Evolutionary conservation across 1,140 invertebrate species (phyloP).

Genomic region (Oscheius sp.): DNA sequence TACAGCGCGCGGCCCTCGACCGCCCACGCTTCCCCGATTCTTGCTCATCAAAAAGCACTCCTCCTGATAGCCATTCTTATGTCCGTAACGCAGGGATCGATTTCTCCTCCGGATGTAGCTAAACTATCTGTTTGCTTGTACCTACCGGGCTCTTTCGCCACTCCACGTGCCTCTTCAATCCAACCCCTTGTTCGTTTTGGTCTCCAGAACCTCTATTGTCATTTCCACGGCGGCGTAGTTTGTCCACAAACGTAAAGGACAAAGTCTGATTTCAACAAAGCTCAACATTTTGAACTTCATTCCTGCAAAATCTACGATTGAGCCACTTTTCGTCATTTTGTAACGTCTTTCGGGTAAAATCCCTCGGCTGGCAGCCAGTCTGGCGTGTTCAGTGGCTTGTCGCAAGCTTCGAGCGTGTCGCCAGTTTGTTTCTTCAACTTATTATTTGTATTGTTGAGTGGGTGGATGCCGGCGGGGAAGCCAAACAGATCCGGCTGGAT

Average conservation of each 20-base stretch:
- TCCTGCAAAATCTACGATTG: too few species aligned
- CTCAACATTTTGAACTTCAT: too few species aligned
- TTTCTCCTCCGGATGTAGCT: background rate
- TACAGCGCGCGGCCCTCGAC: background rate
- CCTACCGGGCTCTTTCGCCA: background rate
- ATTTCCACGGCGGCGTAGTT: too few species aligned
- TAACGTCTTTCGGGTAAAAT: too few species aligned
- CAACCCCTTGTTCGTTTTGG: too few species aligned
- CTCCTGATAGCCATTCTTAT: background rate
- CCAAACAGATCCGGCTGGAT: slow-evolving; percentile 11
- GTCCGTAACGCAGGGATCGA: too few species aligned
- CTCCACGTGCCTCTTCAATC: background rate
- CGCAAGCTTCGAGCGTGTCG: slow-evolving; percentile 6
- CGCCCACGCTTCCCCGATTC: background rate
- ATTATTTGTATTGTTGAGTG: slow-evolving; percentile 24
- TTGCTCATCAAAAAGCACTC: background rate
- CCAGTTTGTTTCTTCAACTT: slow-evolving; percentile 35
- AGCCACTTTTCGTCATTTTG: too few species aligned
- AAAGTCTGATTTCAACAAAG: too few species aligned
- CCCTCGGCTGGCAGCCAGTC: background rate
- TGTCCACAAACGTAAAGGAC: too few species aligned
- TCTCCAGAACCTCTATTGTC: too few species aligned
- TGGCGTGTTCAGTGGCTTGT: slow-evolving; percentile 9
- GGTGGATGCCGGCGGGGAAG: slow-evolving; percentile 10
- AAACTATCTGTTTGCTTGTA: slow-evolving; percentile 2